A percentile compares a stretch with the other conserved stretches of the same genome.
Conservation (phyloP, 2,888 invertebrate genomes). For the Vanessa cardui region DNA sequence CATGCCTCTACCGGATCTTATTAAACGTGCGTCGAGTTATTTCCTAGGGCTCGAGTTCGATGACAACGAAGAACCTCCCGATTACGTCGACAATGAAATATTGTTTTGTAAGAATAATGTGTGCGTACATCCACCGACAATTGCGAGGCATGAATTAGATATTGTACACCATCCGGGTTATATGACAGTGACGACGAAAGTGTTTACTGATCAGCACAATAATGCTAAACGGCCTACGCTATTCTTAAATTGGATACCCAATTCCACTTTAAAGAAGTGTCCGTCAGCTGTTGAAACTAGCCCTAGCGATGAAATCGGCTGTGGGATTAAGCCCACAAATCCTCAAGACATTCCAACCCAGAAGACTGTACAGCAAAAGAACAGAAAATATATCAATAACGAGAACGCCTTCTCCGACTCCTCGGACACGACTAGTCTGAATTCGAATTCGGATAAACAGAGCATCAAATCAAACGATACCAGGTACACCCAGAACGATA, state of each 20-base stretch:
- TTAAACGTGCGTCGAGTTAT: conserved; percentile 90
- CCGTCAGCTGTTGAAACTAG: conserved; percentile 88
- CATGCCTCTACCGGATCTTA: conserved; percentile 90
- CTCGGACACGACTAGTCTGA: conserved; percentile 78
- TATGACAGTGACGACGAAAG: conserved; percentile 92
- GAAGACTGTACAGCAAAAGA: conserved; percentile 52
- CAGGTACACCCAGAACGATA: conserved; percentile 68
- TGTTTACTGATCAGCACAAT: conserved; percentile 90
- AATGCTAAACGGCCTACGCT: conserved; percentile 90
- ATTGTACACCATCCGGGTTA: conserved; percentile 96
- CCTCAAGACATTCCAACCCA: conserved; percentile 53
- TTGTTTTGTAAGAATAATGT: conserved; percentile 98
- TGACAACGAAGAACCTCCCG: conserved; percentile 82
- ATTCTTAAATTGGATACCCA: conserved; percentile 97
- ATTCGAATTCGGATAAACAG: conserved; percentile 79
- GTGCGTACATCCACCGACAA: conserved; percentile 96
- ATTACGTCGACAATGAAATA: conserved; percentile 92
- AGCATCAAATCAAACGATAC: conserved; percentile 75
- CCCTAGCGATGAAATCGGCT: conserved; percentile 70
- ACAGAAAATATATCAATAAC: conserved; percentile 65
- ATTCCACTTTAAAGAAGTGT: conserved; percentile 93
- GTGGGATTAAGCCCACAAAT: conserved; percentile 58
- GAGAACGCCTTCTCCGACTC: conserved; percentile 79
- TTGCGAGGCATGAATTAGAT: conserved; percentile 91
- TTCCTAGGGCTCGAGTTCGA: conserved; percentile 88